phyloP scores from a whole-genome alignment of 2,888 invertebrate species.

The Nemotelus pantherinus region DNA sequence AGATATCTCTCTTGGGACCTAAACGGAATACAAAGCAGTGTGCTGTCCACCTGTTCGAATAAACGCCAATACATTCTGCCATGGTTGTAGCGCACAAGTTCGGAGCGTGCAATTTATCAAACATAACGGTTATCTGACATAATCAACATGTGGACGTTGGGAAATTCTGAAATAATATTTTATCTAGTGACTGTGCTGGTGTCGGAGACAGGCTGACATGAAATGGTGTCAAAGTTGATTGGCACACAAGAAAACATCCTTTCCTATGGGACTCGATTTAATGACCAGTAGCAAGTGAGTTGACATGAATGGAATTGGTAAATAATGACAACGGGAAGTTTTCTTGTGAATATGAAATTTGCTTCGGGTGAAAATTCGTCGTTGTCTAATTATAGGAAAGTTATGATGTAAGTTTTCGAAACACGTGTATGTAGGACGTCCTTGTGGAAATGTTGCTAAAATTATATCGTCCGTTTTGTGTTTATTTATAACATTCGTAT shows the following conservation, averaged over 20 bases:
- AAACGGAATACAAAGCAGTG: too few species aligned
- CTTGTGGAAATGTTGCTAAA: too few species aligned
- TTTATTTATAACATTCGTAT: too few species aligned
- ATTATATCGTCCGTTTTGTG: too few species aligned
- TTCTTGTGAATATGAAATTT: background rate
- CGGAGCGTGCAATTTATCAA: background rate
- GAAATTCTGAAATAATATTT: background rate
- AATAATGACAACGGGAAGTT: background rate
- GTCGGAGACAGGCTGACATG: background rate
- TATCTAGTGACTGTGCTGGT: background rate
- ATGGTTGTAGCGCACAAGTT: slow-evolving; percentile 16
- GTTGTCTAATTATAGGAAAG: too few species aligned
- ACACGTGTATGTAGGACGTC: too few species aligned
- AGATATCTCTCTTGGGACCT: too few species aligned
- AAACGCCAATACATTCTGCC: background rate
- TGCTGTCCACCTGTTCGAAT: background rate
- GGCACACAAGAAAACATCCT: background rate
- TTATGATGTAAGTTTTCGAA: too few species aligned
- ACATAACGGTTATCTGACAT: slow-evolving; percentile 6
- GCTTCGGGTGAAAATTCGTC: too few species aligned
- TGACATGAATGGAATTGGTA: background rate
- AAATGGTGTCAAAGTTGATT: slow-evolving; percentile 17
- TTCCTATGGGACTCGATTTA: background rate
- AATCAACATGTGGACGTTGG: slow-evolving; percentile 14
- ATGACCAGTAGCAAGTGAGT: background rate